Evolutionary conservation across 1,140 invertebrate species (phyloP).

Genomic region (Euglossa dilemma): DNA sequence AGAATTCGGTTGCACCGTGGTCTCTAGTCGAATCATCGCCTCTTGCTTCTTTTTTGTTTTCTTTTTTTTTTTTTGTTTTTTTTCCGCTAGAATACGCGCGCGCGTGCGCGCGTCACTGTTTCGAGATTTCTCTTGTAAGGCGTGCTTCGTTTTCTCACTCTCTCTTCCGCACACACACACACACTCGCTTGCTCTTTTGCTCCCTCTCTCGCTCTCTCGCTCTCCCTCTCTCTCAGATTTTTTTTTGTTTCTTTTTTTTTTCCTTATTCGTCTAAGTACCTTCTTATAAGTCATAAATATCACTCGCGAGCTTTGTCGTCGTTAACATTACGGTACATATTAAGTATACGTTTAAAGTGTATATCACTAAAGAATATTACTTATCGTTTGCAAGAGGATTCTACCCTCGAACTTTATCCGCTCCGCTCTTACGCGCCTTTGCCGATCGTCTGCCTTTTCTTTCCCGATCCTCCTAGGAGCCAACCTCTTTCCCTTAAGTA

Average conservation of each 20-base stretch:
- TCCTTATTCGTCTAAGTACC: conserved; percentile 49
- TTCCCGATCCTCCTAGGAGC: neutral
- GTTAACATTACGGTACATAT: conserved; percentile 59
- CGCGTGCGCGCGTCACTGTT: neutral
- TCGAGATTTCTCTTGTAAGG: conserved; percentile 14
- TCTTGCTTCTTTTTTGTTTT: neutral
- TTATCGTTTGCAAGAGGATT: conserved; percentile 52
- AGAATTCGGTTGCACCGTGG: conserved; percentile 30
- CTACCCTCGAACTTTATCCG: neutral
- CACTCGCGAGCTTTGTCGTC: conserved; percentile 68
- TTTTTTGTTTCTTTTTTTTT: conserved; percentile 4
- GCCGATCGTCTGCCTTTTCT: neutral
- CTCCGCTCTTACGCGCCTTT: neutral
- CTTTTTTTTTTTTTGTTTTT: neutral
- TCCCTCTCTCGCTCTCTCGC: neutral
- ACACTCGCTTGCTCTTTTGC: neutral
- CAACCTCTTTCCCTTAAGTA: conserved; percentile 18
- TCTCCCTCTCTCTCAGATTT: neutral
- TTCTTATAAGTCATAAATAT: conserved; percentile 69
- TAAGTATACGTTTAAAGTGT: conserved; percentile 56
- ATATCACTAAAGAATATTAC: conserved; percentile 71
- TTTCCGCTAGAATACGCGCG: conserved; percentile 1
- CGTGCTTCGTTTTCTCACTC: conserved; percentile 23
- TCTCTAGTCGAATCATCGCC: conserved; percentile 23
- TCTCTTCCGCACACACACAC: neutral